Evolutionary conservation across 2,888 invertebrate genomes (phyloP), one percentile per base, ranked within the genome.

Genomic region (Coecobrya sp.): DNA sequence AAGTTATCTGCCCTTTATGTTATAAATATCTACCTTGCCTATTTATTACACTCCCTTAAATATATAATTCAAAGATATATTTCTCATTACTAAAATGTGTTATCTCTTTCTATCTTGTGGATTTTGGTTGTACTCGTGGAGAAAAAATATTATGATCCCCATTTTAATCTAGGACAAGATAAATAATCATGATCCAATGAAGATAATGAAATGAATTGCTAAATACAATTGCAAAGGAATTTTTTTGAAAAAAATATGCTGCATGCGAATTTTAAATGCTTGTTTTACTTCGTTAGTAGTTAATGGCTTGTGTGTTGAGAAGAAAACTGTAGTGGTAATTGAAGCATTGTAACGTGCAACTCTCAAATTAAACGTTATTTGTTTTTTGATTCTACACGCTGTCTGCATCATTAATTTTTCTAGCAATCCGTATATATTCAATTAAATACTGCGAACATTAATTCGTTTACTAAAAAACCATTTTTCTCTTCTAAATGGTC

Each of bases 131-230:
- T 62, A 19, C 13, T 25, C 4, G 68, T n/a, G 52, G 52, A 25
- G 27, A 76, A 79, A 52, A 52, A 52, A 79, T 22, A 55, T 88
- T 68, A 76, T 73, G 89, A 89, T 49, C 85, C 90, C 62, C 70
- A 85, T 59, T 90, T 90, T 85, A 90, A 85, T 85, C 85, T 85
- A 90, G 90, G 85, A 90, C 85, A 85, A 45, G 76, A 85, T 85
- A 73, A 36, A 42, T 90, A 76, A 90, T 85, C 73, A 85, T 85
- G 85, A 90, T 76, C 59, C 73, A 76, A 85, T 85, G 76, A 85
- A 79, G 79, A 79, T 79, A 79, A 79, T 22, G 52, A 79, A 79
- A 79, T 52, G 52, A 52, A 79, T 79, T 79, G 79, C 52, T 52
- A 79, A 79, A 79, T 79, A 27, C 49, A 79, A 79, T 27, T 25